Evolutionary conservation across 2,888 invertebrate species (phyloP).

Genomic region (Adineta ricciae): DNA sequence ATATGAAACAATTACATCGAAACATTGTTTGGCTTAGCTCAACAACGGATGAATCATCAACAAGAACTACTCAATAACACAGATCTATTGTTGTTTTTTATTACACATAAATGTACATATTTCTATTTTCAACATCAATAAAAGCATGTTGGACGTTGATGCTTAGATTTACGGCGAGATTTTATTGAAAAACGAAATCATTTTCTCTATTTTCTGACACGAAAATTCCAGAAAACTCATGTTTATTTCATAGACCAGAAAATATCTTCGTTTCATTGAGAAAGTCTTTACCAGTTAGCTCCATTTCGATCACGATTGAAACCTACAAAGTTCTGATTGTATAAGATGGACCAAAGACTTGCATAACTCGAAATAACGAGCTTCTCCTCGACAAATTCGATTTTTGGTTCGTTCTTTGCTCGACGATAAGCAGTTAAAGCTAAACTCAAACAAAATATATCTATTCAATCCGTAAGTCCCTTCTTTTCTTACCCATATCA

Average conservation of each 20-base stretch:
- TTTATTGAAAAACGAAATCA: no score
- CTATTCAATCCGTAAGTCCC: slow-evolving; percentile 24
- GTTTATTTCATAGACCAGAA: no score
- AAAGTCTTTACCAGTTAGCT: not conserved
- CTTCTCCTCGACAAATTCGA: slow-evolving; percentile 55
- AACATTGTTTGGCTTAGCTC: not conserved
- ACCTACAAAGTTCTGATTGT: slow-evolving; percentile 71
- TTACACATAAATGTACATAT: no score
- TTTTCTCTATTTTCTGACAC: no score
- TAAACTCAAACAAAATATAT: not conserved
- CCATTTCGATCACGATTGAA: slow-evolving; percentile 50
- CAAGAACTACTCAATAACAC: not conserved
- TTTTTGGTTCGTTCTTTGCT: not conserved
- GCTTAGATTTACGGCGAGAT: no score
- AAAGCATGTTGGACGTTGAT: no score
- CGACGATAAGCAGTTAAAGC: not conserved
- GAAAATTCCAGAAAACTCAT: no score
- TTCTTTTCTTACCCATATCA: slow-evolving; percentile 35
- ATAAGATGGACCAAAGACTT: slow-evolving; percentile 65
- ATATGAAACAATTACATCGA: slow-evolving; percentile 9
- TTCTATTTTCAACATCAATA: no score
- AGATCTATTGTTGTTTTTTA: no score
- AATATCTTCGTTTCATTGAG: no score
- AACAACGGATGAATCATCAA: not conserved
- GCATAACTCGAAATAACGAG: slow-evolving; percentile 71